phyloP scores from a whole-genome alignment of 2,888 invertebrate genomes.

The Ischnura elegans region DNA sequence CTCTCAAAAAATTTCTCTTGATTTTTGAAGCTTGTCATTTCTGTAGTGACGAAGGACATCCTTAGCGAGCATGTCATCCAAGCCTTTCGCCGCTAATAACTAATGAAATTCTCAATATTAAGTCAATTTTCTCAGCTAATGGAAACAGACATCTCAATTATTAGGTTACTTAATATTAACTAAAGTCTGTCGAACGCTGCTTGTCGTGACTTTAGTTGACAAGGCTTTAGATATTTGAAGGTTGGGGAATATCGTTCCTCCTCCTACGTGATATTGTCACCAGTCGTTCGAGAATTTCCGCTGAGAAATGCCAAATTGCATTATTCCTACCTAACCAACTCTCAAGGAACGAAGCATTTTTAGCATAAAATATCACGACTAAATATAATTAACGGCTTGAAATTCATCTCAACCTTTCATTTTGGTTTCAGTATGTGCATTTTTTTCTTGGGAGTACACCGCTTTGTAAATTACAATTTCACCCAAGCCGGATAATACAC shows the following conservation, averaged over 20 bases:
- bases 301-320: background rate
- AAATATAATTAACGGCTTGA: too few species aligned
- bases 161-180: slow-evolving; percentile 62
- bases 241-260: slow-evolving; percentile 1
- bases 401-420: too few species aligned
- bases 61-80: slow-evolving; percentile 15
- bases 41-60: background rate
- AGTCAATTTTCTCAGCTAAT: slow-evolving; percentile 56
- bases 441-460: background rate
- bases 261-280: slow-evolving; percentile 32
- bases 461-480: background rate
- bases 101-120: slow-evolving; percentile 64
- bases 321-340: background rate
- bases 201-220: slow-evolving; percentile 59
- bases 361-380: too few species aligned
- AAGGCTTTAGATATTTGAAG: slow-evolving; percentile 46
- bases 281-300: background rate
- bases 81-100: slow-evolving; percentile 6
- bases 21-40: background rate
- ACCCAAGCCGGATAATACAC: background rate
- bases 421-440: too few species aligned
- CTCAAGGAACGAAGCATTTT: background rate
- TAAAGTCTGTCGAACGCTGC: slow-evolving; percentile 63
- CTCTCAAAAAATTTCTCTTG: background rate
- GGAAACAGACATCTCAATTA: slow-evolving; percentile 64